Conservation (phyloP, 1,140 invertebrate species). For the Dreissena rostriformis region DNA sequence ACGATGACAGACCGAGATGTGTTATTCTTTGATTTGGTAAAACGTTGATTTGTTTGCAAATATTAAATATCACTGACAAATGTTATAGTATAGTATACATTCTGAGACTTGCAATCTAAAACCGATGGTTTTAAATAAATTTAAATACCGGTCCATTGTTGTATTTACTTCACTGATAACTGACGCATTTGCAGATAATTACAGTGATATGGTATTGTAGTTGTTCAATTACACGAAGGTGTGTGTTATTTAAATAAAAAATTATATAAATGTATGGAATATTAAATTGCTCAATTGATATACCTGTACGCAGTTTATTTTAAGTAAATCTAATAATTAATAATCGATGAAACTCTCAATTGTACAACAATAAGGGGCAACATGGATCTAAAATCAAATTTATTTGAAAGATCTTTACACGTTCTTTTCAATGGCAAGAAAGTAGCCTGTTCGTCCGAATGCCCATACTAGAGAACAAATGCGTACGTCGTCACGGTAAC, state of each 20-base stretch:
- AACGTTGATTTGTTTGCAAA: not conserved
- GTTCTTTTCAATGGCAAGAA: conserved; percentile 21
- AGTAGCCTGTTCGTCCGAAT: conserved; percentile 47
- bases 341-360: not conserved
- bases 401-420: not conserved
- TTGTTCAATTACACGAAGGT: no score
- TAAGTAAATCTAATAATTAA: not conserved
- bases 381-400: not conserved
- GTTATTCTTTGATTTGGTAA: not conserved
- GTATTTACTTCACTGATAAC: no score
- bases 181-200: no score
- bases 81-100: no score
- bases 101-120: no score
- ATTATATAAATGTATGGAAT: no score
- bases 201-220: no score
- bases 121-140: no score
- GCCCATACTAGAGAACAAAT: conserved; percentile 27
- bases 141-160: no score
- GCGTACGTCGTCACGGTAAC: not conserved
- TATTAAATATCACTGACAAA: not conserved
- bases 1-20: not conserved
- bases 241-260: no score
- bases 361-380: not conserved
- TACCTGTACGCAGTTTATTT: no score
- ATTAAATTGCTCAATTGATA: not conserved